Base-by-base conservation (phyloP, 2,888 invertebrate species). In the Stenichneumon culpator region DNA sequence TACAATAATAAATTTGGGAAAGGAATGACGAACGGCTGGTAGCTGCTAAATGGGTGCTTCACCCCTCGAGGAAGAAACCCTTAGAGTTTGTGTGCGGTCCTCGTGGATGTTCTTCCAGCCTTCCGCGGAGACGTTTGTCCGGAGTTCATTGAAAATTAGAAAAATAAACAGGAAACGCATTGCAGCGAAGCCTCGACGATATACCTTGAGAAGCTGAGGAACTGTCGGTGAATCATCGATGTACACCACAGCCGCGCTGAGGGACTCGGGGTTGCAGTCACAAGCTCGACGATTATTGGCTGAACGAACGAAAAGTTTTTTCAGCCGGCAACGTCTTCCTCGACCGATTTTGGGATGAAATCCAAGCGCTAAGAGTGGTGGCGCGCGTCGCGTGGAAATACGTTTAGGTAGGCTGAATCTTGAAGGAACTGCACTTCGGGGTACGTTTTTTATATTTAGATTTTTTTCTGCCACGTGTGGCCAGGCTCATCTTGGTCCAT, bases 1-100 rank as follows among this genome's bases (percentile, higher is more conserved):
- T 83, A 73, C 32, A 75, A 83, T 83, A 86, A 86, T 73, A 86
- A 44, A 86, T 86, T 86, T 86, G 78, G 77, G 86, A 80, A 80
- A 83, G 57, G 85, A 60, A 70, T 68, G 80, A 86, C 72, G 82
- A 77, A 65, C 57, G 52, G 54, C 73, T n/a, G 57, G n/a, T 16
- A 11, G 11, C n/a, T 60, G 65, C 25, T n/a, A 28, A 80, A 32
- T 44, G 52, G 50, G 65, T 67, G 70, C 14, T 44, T 36, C 44
- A 25, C 68, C 72, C 77, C 11, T 69, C 57, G 50, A 32, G 1
- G 65, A 52, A 72, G 32, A 22, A 50, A 73, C 22, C 72, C 52
- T 44, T 1, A 3, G 16, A 44, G 44, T 78, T 47, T 52, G 50
- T 28, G 32, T 22, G 32, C 47, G 50, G 50, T 60, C 22, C 67